These are phyloP conservation scores for Limnephilus rhombicus DNA, from an alignment of 2,888 invertebrate genomes.

Conservation along the genomic window DNA sequence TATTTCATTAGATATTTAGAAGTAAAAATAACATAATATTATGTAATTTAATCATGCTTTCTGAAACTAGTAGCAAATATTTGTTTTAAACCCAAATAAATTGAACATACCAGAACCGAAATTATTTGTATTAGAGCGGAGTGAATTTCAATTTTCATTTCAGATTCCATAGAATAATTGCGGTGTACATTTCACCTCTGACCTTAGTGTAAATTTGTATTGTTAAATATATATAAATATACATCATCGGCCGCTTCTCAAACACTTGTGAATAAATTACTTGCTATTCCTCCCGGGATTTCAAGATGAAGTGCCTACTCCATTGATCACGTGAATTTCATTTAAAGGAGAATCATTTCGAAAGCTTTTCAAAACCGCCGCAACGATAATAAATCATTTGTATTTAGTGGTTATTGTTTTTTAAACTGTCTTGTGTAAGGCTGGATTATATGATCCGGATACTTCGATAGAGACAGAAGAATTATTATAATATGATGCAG, in stretches of 20 bases:
- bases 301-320: background rate
- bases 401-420: conserved; percentile 1
- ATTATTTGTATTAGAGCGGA: background rate
- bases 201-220: conserved; percentile 38
- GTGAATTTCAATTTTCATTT: conserved; percentile 28
- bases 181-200: conserved; percentile 18
- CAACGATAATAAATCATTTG: background rate
- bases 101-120: background rate
- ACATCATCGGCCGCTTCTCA: conserved; percentile 39
- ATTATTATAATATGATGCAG: background rate
- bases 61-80: background rate
- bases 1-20: background rate
- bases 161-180: conserved; percentile 32
- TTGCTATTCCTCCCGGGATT: background rate
- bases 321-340: background rate
- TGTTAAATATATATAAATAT: conserved; percentile 38
- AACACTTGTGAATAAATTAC: conserved; percentile 43
- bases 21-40: background rate
- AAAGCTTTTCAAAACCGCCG: background rate
- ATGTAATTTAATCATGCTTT: background rate
- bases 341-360: background rate
- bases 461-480: background rate
- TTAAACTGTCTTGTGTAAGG: background rate
- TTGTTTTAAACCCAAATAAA: background rate
- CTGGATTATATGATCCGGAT: background rate